Evolutionary conservation across 2,888 invertebrate genomes (phyloP), one percentile per base, ranked within the genome.

Genomic region (Holacanthella duospinosa): DNA sequence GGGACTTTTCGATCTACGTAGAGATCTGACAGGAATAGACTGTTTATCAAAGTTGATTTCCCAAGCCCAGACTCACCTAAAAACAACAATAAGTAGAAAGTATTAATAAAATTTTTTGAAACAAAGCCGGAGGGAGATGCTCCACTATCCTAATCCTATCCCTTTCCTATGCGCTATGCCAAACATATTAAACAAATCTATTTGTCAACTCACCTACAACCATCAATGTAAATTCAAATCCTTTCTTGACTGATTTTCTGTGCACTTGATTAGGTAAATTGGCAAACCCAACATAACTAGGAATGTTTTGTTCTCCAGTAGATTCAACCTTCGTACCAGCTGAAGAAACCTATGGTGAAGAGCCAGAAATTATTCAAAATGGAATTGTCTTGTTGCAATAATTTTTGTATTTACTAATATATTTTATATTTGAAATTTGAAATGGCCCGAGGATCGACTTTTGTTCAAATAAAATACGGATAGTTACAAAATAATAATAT

Each of bases 181-280:
- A n/a, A 36, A 36, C 36, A 36, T 36, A 9, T 36, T 9, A 16
- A 6, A 36, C 16, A 9, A 36, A 9, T 36, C 36, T 9, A 9
- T 36, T 4, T 58, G 2, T 25, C 12, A 24, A 76, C 78, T 73
- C 74, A 80, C 80, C 92, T 9, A 92, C 94, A 62, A 96, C 94
- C 95, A 96, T 95, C 16, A 96, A 80, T 0, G 95, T 95, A 77
- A 96, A 96, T 79, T 95, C 95, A 77, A 96, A 96, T 26, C 95
- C 95, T 77, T 94, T 95, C 78, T 96, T 96, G 61, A 95, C 95
- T 0, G 93, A 94, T 79, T 96, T 96, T 68, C 95, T 82, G 78
- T 96, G 94, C 28, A 96, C 94, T 79, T 95, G 95, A 79, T 95
- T 94, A 1, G 95, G 95, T 44, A 96, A 79, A 81, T 95, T 95